Evolutionary conservation across 2,888 invertebrate species (phyloP), one percentile per base, ranked within the genome.

Genomic region (Allacma fusca): DNA sequence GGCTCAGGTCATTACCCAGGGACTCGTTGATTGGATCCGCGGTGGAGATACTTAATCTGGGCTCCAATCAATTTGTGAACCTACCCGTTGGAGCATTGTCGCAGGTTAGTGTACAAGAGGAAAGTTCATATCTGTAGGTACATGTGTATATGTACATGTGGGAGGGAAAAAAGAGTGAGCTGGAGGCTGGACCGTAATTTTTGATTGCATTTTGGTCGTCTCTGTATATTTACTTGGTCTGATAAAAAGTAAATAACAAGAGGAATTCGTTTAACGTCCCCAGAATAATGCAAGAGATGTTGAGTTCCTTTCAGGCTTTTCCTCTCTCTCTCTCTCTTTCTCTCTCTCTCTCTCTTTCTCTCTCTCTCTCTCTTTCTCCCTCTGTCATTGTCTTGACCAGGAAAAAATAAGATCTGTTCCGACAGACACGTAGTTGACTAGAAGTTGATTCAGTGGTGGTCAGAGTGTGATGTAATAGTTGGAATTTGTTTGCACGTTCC

Each of bases 51-150:
- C 78, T 86, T 24, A 81, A 82, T 74, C 79, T 86, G 50, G 80
- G 82, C 28, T 79, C 78, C 28, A 86, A 86, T 79, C 84, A 85
- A 77, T 85, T 86, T 80, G 85, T 85, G 43, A 84, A 80, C 75
- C 78, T 84, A 43, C 84, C 84, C 34, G 80, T 82, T 65, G 80
- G 81, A 68, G 81, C 84, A 67, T 78, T 84, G 69, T 80, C 82
- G 19, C 82, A 83, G 83, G 84, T 84, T 70, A 69, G 9, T 50
- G 9, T 50, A 50, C 16, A 50, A 5, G n/a, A n/a, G n/a, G n/a
- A n/a, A n/a, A n/a, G n/a, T n/a, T n/a, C n/a, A n/a, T n/a, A n/a
- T n/a, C n/a, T n/a, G n/a, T n/a, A n/a, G n/a, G n/a, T n/a, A n/a
- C n/a, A n/a, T n/a, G n/a, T n/a, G n/a, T n/a, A n/a, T n/a, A n/a